Base-by-base conservation (phyloP, 2,888 invertebrate genomes). In the Stenurella melanura region DNA sequence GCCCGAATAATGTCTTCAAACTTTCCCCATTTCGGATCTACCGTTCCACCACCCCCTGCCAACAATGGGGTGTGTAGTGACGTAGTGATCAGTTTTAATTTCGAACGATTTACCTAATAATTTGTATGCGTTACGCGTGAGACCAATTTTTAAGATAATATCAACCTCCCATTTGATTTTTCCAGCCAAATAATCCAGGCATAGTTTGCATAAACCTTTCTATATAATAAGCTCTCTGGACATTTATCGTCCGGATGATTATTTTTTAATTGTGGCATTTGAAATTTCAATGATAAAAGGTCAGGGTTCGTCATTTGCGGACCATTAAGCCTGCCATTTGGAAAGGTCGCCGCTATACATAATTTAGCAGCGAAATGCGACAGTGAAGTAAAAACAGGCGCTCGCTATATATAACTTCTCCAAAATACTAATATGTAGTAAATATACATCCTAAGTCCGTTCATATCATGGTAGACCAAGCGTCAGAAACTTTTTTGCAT, bases 231-330 rank as follows among this genome's bases (percentile, higher is more conserved):
- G 57, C 57, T 10, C 57, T 57, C 17, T 19, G 42, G 42, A 42
- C 12, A 57, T 19, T 57, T 19, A 19, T 19, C 12, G 19, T 17
- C n/a, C 18, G 19, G 57, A 57, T 19, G 57, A 57, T 58, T 26
- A 12, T 26, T 26, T 58, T n/a, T 58, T 58, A 58, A 58, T 67
- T 56, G 15, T 34, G 57, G 6, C 69, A 69, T 69, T 69, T 69
- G 50, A 71, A 30, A 26, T 71, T 60, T 60, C 34, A 50, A 50
- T 26, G 17, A 58, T 26, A 60, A 71, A 58, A 57, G 73, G 61
- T 63, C 61, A 72, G 12, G 38, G 19, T 42, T 21, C 58, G 61
- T 12, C 67, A 56, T 67, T 69, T 50, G 9, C 3, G 66, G 18
- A 10, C 67, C 50, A 68, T 68, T 68, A n/a, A 56, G 7, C 6